These are phyloP conservation scores for Bombylius discolor DNA, from an alignment of 2,888 invertebrate genomes.

Conservation along the genomic window DNA sequence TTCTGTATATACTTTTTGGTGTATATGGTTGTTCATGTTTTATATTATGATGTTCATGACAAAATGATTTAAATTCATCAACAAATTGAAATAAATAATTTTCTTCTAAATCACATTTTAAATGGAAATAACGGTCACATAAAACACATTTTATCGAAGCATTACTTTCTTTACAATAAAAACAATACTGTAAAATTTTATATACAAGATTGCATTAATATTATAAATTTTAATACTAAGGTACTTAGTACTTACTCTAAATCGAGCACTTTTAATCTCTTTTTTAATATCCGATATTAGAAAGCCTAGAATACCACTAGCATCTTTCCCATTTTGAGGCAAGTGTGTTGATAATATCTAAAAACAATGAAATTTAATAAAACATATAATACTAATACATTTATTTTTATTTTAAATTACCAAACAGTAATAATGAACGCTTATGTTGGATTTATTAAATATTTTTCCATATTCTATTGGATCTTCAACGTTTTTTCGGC, in stretches of 20 bases:
- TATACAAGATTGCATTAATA: neutral
- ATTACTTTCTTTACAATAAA: slow-evolving; percentile 19
- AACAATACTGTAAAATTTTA: slow-evolving; percentile 16
- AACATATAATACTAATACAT: too few species aligned
- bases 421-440: slow-evolving; percentile 28
- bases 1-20: too few species aligned
- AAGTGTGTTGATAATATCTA: slow-evolving; percentile 58
- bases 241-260: slow-evolving; percentile 41
- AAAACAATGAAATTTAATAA: slow-evolving; percentile 18
- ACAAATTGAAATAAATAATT: slow-evolving; percentile 20
- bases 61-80: slow-evolving; percentile 23
- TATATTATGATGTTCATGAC: slow-evolving; percentile 21
- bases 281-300: slow-evolving; percentile 51
- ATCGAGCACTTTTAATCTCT: slow-evolving; percentile 49
- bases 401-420: slow-evolving; percentile 16
- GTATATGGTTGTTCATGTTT: too few species aligned
- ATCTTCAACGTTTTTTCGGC: slow-evolving; percentile 16
- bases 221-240: neutral
- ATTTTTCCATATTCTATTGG: slow-evolving; percentile 24
- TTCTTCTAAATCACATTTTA: slow-evolving; percentile 21
- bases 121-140: slow-evolving; percentile 24
- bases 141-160: slow-evolving; percentile 23
- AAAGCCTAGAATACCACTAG: slow-evolving; percentile 65
- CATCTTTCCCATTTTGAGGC: slow-evolving; percentile 54
- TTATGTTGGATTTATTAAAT: slow-evolving; percentile 20